phyloP scores from a whole-genome alignment of 1,140 invertebrate genomes.

The Macrobrachium rosenbergii region DNA sequence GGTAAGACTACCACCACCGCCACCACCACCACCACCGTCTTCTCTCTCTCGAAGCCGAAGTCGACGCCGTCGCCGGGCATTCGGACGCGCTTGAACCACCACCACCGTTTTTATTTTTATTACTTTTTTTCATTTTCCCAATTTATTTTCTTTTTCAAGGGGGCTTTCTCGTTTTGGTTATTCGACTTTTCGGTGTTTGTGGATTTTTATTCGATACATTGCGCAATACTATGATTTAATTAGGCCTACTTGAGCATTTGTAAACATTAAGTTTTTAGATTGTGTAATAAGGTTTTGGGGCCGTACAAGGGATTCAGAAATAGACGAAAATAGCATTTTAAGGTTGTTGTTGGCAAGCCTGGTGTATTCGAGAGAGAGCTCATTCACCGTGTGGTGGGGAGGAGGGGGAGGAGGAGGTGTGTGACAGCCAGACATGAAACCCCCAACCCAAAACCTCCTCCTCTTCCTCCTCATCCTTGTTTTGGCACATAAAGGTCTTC shows the following conservation, averaged over 20 bases:
- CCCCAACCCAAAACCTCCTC: conserved; percentile 26
- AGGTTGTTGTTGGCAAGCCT: conserved; percentile 26
- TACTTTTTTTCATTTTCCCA: conserved; percentile 28
- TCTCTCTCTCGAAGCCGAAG: not conserved
- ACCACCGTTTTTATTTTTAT: conserved; percentile 44
- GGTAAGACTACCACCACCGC: conserved; percentile 38
- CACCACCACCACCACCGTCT: not conserved
- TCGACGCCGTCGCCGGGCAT: conserved; percentile 22
- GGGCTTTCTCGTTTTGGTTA: not conserved
- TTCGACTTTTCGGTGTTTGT: no score
- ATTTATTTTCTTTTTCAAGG: not conserved
- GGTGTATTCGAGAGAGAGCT: conserved; percentile 41
- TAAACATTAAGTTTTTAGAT: no score
- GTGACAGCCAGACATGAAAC: conserved; percentile 29
- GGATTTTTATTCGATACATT: no score
- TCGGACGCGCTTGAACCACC: conserved; percentile 32
- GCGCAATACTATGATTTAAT: no score
- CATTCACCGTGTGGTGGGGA: conserved; percentile 33
- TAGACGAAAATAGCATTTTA: conserved; percentile 4
- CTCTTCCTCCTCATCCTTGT: not conserved
- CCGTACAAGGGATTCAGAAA: not conserved
- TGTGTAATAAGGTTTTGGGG: not conserved
- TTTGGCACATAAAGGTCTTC: not conserved
- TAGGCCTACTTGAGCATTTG: no score
- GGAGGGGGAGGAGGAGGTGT: not conserved